Evolutionary conservation across 2,888 invertebrate species (phyloP).

Genomic region (Sesia apiformis): DNA sequence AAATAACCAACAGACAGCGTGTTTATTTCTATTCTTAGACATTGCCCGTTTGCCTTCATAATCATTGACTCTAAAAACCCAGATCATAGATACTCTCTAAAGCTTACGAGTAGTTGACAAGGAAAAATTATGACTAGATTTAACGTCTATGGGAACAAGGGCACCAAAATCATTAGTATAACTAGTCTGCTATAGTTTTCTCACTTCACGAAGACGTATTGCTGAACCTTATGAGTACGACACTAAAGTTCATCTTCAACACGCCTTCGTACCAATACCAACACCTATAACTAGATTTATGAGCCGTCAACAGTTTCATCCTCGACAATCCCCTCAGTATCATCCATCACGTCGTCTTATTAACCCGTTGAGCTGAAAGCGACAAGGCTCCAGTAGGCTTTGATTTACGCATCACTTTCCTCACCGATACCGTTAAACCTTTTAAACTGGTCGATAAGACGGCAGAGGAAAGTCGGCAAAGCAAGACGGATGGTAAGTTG

Average conservation of each 20-base stretch:
- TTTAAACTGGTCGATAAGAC: constrained; percentile 48
- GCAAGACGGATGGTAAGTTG: constrained; percentile 48
- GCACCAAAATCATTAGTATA: too few species aligned
- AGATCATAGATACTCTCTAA: too few species aligned
- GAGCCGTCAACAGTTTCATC: constrained; percentile 13
- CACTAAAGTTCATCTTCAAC: background rate
- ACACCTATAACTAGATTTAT: constrained; percentile 10
- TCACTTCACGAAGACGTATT: too few species aligned
- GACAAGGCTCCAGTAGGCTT: constrained; percentile 34
- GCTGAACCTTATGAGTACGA: background rate
- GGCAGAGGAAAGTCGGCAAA: constrained; percentile 46
- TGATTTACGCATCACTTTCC: constrained; percentile 64
- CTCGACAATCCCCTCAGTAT: constrained; percentile 16
- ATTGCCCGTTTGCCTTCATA: too few species aligned
- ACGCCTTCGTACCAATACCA: background rate
- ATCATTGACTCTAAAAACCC: too few species aligned
- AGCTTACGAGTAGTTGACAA: too few species aligned
- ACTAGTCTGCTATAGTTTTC: too few species aligned
- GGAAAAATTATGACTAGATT: too few species aligned
- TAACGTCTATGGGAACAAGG: too few species aligned
- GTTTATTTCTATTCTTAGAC: too few species aligned
- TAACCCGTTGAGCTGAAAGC: constrained; percentile 26
- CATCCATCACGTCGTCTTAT: constrained; percentile 34
- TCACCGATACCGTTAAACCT: constrained; percentile 57
- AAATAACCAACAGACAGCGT: too few species aligned